Evolutionary conservation across 2,797 vertebrate genomes (phyloP), one percentile per base, ranked within the genome.

Genomic region (Gambelia wislizenii): DNA sequence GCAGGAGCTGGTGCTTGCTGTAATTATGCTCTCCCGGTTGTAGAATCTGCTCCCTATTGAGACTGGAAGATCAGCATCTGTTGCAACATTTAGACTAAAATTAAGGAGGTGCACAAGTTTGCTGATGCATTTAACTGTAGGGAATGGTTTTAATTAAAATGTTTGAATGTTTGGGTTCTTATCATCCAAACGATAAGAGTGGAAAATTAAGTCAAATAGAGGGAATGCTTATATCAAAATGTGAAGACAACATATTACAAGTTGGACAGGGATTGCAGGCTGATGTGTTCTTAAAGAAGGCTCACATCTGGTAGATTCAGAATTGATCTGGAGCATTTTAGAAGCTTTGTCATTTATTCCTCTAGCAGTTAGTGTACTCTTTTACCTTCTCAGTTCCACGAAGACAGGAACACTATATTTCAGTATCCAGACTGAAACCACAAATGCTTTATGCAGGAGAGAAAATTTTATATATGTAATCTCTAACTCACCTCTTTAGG

Each of bases 11-110:
- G 93, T 90, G 94, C 92, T 96, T 95, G 95, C 96, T 93, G 95
- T 96, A 97, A 97, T 97, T 97, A 97, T 90, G 94, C 93, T 97
- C 95, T 95, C 94, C 94, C 94, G 95, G 92, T 95, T 86, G 94
- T 96, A 92, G 96, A 97, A 96, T 97, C 94, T 96, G 95, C 94
- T 97, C 93, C 96, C 96, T 92, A 90, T 95, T 96, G 97, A 96
- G 96, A 96, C 90, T 96, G 95, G 95, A 95, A 96, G 87, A 95
- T 90, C 72, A 96, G 92, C 94, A 96, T 97, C 96, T 97, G 96
- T 96, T 96, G 89, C 93, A 95, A 95, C 91, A 96, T 96, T 97
- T 96, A 96, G 91, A 93, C 94, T 95, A 96, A 96, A 96, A 95
- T 95, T 95, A 97, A 96, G 95, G 92, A 96, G 94, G 82, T 93